Conservation (phyloP, 2,888 invertebrate genomes). For the Erynnis tages region DNA sequence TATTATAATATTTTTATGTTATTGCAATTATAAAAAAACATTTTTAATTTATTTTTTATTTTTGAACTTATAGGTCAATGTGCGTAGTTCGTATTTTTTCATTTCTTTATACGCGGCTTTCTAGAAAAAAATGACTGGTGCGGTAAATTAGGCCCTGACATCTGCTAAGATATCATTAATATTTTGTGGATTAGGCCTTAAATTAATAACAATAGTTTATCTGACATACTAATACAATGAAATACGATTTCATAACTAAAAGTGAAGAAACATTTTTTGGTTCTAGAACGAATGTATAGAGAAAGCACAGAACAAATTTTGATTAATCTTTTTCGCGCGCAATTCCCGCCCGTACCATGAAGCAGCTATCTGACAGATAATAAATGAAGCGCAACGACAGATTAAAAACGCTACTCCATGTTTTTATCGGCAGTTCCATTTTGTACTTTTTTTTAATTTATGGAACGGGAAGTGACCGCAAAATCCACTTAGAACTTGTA, state of each 20-base stretch:
- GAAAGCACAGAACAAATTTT: conserved; percentile 37
- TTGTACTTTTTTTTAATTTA: conserved; percentile 12
- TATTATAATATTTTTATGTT: too few relatives aligned
- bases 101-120: too few relatives aligned
- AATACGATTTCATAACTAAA: too few relatives aligned
- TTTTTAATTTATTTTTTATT: too few relatives aligned
- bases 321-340: conserved; percentile 40
- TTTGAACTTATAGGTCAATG: too few relatives aligned
- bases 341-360: conserved; percentile 29
- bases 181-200: too few relatives aligned
- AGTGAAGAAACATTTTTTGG: background rate
- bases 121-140: too few relatives aligned
- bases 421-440: conserved; percentile 15
- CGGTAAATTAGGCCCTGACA: too few relatives aligned
- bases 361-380: conserved; percentile 39
- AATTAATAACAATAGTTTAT: too few relatives aligned
- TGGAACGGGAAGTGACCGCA: background rate
- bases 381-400: conserved; percentile 38
- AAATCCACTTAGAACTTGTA: conserved; percentile 4
- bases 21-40: too few relatives aligned
- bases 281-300: background rate
- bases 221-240: background rate
- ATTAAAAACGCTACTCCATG: conserved; percentile 36
- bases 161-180: too few relatives aligned
- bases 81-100: too few relatives aligned